Conservation (phyloP, 2,113 vertebrate species). For the Anarhynchus alexandrinus region DNA sequence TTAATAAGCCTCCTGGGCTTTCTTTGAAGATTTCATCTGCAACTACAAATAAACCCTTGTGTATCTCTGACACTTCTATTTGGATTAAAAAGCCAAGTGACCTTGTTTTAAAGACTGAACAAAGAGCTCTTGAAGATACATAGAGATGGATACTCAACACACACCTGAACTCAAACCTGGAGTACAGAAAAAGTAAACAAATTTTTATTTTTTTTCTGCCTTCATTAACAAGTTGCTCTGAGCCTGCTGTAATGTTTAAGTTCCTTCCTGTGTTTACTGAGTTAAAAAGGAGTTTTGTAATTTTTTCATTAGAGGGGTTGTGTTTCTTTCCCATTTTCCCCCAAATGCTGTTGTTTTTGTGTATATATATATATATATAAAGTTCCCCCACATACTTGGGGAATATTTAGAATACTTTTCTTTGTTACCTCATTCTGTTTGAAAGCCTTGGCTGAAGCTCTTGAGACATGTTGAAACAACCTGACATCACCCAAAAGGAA, state of each 20-base stretch:
- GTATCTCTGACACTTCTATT: neutral
- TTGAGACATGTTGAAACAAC: neutral
- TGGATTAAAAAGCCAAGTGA: neutral
- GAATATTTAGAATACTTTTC: neutral
- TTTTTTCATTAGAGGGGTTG: neutral
- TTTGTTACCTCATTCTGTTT: neutral
- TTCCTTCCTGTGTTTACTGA: neutral
- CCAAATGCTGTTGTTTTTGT: neutral
- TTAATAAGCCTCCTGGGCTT: slow-evolving; percentile 18
- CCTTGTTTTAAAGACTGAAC: neutral
- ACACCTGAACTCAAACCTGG: neutral
- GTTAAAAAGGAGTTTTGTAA: neutral
- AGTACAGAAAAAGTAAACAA: neutral
- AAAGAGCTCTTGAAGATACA: neutral
- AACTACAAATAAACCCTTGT: neutral
- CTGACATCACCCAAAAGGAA: neutral
- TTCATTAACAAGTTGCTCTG: neutral
- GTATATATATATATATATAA: neutral
- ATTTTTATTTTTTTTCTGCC: neutral
- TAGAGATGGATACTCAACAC: neutral
- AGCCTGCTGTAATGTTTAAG: neutral
- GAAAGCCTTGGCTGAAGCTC: neutral
- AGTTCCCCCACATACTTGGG: neutral
- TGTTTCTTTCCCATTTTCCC: neutral
- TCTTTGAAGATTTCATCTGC: slow-evolving; percentile 17